phyloP scores from a whole-genome alignment of 2,888 invertebrate species.

The Andrena camellia region DNA sequence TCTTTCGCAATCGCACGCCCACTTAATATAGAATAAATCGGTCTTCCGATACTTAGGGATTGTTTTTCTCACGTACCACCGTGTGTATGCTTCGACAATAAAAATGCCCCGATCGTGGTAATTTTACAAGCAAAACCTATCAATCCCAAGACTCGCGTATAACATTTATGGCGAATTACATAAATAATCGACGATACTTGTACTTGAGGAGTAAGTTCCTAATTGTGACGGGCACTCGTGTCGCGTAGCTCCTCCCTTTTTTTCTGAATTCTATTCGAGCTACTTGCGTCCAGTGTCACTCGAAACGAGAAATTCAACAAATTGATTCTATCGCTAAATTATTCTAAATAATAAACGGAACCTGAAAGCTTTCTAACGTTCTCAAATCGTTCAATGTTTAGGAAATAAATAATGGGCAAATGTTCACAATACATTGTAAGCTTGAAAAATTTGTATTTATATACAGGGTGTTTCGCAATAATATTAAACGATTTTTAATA shows the following conservation, averaged over 20 bases:
- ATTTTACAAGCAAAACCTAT: constrained; percentile 10
- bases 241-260: constrained; percentile 12
- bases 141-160: constrained; percentile 3
- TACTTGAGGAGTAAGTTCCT: constrained; percentile 56
- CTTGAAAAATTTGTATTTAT: not conserved
- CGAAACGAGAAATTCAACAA: not conserved
- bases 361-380: not conserved
- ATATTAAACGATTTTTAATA: not conserved
- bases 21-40: constrained; percentile 3
- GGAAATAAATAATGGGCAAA: not conserved
- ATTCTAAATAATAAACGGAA: not conserved
- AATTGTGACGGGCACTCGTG: constrained; percentile 25
- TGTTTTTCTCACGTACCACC: constrained; percentile 15
- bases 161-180: constrained; percentile 9
- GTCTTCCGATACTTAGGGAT: constrained; percentile 15
- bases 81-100: constrained; percentile 52
- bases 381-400: not conserved
- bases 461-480: not conserved
- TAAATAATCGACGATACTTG: constrained; percentile 22
- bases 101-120: constrained; percentile 25
- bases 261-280: not conserved
- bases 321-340: not conserved
- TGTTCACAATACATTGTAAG: not conserved
- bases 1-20: not conserved
- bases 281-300: not conserved